Conservation (phyloP, 2,113 vertebrate species). For the Herpetotheres cachinnans region DNA sequence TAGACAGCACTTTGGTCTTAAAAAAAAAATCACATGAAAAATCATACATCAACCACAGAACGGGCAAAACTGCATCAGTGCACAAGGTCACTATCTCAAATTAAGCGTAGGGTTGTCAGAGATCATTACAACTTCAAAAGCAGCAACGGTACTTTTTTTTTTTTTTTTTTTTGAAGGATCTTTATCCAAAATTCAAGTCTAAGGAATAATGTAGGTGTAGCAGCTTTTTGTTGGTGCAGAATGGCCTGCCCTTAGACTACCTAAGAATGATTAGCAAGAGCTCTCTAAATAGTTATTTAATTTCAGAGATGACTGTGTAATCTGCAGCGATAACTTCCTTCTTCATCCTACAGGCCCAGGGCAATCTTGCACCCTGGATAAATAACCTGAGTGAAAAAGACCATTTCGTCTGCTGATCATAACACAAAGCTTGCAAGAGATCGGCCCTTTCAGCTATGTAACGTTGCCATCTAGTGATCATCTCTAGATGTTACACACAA, state of each 20-base stretch:
- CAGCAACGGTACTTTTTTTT: background rate
- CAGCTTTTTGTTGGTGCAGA: background rate
- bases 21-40: background rate
- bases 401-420: background rate
- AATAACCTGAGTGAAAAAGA: background rate
- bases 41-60: background rate
- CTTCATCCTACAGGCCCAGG: background rate
- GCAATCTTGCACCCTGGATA: background rate
- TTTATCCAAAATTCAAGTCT: background rate
- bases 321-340: conserved; percentile 7
- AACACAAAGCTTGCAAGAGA: background rate
- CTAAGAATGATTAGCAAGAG: background rate
- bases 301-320: conserved; percentile 10
- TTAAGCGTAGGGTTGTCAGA: background rate
- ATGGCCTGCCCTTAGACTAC: background rate
- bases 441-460: background rate
- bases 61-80: background rate
- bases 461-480: conserved; percentile 72
- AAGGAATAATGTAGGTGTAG: background rate
- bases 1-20: background rate
- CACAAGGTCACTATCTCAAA: background rate
- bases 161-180: background rate
- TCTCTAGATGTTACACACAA: background rate
- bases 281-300: background rate
- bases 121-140: background rate